Conservation (phyloP, 2,113 vertebrate genomes). For the Semnopithecus entellus region DNA sequence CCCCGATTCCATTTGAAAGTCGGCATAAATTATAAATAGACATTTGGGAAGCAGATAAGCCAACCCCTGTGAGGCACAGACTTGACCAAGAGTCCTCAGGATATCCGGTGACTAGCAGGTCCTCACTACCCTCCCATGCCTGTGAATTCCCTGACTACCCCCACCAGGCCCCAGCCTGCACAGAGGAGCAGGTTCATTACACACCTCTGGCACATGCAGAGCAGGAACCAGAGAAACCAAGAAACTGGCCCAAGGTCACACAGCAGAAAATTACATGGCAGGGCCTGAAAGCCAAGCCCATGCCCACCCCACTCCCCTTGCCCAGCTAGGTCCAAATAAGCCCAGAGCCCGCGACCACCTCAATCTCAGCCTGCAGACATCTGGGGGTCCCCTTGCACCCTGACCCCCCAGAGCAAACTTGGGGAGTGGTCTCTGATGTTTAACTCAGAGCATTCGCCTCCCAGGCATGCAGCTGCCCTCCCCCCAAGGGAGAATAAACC, state of each 20-base stretch:
- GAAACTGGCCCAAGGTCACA: background rate
- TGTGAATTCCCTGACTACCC: background rate
- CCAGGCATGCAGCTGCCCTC: background rate
- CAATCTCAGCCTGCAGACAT: no score
- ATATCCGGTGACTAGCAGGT: background rate
- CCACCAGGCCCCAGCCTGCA: background rate
- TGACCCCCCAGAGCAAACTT: background rate
- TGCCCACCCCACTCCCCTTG: background rate
- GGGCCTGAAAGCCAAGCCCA: background rate
- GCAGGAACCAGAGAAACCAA: background rate
- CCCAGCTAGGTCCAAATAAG: background rate
- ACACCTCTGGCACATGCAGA: background rate
- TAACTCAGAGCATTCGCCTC: background rate
- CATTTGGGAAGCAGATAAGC: no score
- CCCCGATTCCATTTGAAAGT: conserved; percentile 26
- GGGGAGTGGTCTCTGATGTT: background rate
- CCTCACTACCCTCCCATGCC: background rate
- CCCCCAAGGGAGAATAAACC: background rate
- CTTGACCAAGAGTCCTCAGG: background rate
- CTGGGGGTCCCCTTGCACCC: background rate
- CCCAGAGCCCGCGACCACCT: background rate
- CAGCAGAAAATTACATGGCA: background rate
- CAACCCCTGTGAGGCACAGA: background rate
- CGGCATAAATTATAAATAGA: background rate
- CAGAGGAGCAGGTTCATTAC: background rate